Evolutionary conservation across 2,797 vertebrate species (phyloP).

Genomic region (Odontamblyopus lacepedii): DNA sequence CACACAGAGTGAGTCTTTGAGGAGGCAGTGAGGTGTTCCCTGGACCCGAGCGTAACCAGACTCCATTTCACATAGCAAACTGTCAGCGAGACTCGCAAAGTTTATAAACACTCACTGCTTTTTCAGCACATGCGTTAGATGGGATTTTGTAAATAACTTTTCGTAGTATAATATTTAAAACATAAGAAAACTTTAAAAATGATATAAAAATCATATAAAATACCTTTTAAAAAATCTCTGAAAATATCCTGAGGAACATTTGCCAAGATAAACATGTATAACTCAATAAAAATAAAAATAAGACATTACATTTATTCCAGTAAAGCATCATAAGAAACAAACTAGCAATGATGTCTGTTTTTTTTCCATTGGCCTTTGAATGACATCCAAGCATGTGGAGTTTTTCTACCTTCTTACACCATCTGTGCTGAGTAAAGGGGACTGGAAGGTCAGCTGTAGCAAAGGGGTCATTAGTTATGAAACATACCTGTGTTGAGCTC

Average conservation of each 20-base stretch:
- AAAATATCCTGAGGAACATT: not conserved
- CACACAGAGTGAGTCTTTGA: not conserved
- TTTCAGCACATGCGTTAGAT: not conserved
- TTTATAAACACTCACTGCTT: constrained; percentile 1
- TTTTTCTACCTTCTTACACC: constrained; percentile 9
- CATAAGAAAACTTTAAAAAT: not conserved
- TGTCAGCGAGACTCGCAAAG: constrained; percentile 15
- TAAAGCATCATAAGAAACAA: not conserved
- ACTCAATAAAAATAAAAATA: not conserved
- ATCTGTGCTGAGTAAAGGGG: not conserved
- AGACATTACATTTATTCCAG: not conserved
- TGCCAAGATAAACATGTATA: not conserved
- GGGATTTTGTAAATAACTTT: not conserved
- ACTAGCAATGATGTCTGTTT: not conserved
- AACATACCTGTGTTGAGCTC: not conserved
- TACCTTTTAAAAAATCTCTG: too few species aligned
- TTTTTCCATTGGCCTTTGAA: not conserved
- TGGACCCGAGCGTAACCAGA: constrained; percentile 16
- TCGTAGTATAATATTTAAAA: not conserved
- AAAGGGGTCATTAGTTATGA: not conserved
- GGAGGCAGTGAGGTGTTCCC: constrained; percentile 11
- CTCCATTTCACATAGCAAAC: constrained; percentile 14
- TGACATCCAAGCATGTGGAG: constrained; percentile 9
- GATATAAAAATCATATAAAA: not conserved
- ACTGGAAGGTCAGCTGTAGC: not conserved